These are phyloP conservation scores for Koerneria pararmatus DNA, from an alignment of 2,888 invertebrate genomes.

Conservation along the genomic window DNA sequence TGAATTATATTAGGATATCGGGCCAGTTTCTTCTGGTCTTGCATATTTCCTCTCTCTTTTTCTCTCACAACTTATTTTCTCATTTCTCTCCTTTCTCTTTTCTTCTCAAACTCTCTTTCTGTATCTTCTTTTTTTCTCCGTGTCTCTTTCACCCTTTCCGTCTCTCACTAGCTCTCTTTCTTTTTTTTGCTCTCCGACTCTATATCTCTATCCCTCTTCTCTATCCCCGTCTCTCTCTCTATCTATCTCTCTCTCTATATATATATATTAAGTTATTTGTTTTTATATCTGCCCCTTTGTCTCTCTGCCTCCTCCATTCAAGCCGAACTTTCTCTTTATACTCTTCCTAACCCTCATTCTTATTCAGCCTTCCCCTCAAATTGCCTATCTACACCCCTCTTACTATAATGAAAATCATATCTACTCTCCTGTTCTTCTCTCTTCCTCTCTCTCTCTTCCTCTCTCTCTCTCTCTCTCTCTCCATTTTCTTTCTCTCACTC, in stretches of 20 bases:
- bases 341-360: neutral
- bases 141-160: too few species aligned
- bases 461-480: constrained; percentile 6
- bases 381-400: neutral
- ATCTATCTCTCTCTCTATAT: too few species aligned
- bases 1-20: too few species aligned
- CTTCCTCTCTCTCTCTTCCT: neutral
- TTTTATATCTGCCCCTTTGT: too few species aligned
- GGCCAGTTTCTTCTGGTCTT: too few species aligned
- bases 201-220: too few species aligned
- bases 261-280: too few species aligned
- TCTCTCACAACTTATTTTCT: constrained; percentile 5
- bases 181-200: too few species aligned
- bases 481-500: constrained; percentile 12
- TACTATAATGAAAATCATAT: constrained; percentile 11
- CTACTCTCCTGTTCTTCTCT: neutral
- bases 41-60: neutral
- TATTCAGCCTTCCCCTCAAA: neutral
- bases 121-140: constrained; percentile 8
- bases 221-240: too few species aligned
- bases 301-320: neutral
- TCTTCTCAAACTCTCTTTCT: neutral
- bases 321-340: constrained; percentile 4
- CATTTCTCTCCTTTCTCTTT: neutral
- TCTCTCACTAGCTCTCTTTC: too few species aligned